Evolutionary conservation across 53 echinoderm and acorn worm genomes (phyloP).

Genomic region (Zoroaster sp.): DNA sequence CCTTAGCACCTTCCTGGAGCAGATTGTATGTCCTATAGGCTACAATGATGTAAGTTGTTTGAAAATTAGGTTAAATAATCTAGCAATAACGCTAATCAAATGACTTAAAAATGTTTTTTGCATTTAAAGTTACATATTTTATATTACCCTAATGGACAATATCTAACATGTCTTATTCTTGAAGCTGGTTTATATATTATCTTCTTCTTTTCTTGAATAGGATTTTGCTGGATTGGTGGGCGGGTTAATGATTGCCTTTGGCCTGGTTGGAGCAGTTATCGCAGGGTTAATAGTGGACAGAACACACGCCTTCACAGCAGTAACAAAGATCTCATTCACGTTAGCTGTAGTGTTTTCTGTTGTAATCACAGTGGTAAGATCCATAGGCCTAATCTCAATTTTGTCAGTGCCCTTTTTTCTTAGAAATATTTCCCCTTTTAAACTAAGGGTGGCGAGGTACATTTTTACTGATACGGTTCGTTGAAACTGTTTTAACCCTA

Average conservation of each 20-base stretch:
- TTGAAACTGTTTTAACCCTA: no score
- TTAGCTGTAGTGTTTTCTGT: constrained; percentile 35
- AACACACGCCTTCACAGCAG: constrained; percentile 76
- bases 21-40: constrained; percentile 86
- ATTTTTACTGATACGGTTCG: no score
- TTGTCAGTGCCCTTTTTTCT: no score
- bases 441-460: neutral
- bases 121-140: no score
- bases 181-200: neutral
- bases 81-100: neutral
- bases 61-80: neutral
- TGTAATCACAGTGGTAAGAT: constrained; percentile 73
- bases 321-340: constrained; percentile 66
- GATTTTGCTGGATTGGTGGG: constrained; percentile 85
- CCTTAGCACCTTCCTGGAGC: constrained; percentile 84
- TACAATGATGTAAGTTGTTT: constrained; percentile 66
- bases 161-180: no score
- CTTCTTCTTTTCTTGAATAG: constrained; percentile 25
- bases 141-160: no score
- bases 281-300: constrained; percentile 77
- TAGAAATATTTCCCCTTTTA: neutral
- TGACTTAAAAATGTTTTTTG: no score
- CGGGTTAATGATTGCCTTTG: constrained; percentile 82
- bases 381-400: neutral
- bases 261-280: constrained; percentile 72